These are phyloP conservation scores for Reinhardtius hippoglossoides DNA, from an alignment of 2,113 vertebrate genomes.

Conservation along the genomic window DNA sequence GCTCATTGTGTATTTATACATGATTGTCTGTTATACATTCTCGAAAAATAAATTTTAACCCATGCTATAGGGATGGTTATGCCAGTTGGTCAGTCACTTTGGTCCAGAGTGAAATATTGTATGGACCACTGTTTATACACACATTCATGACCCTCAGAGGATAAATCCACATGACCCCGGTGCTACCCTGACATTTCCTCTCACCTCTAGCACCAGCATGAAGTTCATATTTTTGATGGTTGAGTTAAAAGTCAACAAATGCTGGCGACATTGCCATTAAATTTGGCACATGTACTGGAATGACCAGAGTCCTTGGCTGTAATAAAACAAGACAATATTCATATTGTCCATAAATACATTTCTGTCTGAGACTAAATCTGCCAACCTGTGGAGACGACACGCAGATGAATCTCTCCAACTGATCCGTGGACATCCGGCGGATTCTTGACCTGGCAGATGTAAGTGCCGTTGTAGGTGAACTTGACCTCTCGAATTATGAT, in stretches of 20 bases:
- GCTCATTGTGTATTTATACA: too few relatives aligned
- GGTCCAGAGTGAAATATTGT: not conserved
- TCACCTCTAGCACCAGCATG: not conserved
- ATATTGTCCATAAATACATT: not conserved
- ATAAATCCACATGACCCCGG: not conserved
- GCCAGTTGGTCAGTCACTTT: not conserved
- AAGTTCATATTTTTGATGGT: not conserved
- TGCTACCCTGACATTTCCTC: not conserved
- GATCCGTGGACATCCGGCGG: conserved; percentile 89
- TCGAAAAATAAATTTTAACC: too few relatives aligned
- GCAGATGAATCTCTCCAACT: conserved; percentile 85
- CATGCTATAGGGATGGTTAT: too few relatives aligned
- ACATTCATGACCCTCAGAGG: not conserved
- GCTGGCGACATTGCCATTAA: too few relatives aligned
- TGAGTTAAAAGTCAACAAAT: too few relatives aligned
- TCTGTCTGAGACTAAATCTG: not conserved
- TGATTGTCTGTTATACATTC: too few relatives aligned
- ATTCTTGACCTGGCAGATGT: conserved; percentile 93
- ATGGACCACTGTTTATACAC: not conserved
- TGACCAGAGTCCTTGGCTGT: too few relatives aligned
- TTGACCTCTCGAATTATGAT: conserved; percentile 87
- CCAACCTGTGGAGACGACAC: conserved; percentile 85
- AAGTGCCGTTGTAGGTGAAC: conserved; percentile 91
- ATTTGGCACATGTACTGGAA: too few relatives aligned
- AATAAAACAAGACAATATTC: not conserved